Conservation (phyloP, 1,140 invertebrate species). For the Pomacea maculata region DNA sequence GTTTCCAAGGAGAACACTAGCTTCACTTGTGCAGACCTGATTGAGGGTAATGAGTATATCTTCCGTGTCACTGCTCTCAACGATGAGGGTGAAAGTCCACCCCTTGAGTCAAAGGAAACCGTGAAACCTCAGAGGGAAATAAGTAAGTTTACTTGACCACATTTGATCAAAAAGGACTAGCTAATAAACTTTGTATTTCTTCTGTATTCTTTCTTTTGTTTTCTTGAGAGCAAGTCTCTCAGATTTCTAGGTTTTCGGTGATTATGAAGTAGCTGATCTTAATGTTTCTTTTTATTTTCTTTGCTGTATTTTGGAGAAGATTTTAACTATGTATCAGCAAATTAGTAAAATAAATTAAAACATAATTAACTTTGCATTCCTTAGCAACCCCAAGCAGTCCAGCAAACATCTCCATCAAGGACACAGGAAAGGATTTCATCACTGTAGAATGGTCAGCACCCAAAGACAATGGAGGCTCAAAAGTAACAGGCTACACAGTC, state of each 20-base stretch:
- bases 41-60: conserved; percentile 93
- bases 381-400: conserved; percentile 78
- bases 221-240: neutral
- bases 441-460: conserved; percentile 91
- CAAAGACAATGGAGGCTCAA: conserved; percentile 84
- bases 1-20: conserved; percentile 42
- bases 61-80: conserved; percentile 96
- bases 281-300: neutral
- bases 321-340: conserved; percentile 1
- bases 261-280: neutral
- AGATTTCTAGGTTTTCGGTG: neutral
- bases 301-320: conserved; percentile 43
- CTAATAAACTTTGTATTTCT: neutral
- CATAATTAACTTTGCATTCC: conserved; percentile 68
- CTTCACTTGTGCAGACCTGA: conserved; percentile 80
- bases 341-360: conserved; percentile 69
- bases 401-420: conserved; percentile 78
- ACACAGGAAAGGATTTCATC: conserved; percentile 92
- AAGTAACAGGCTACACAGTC: conserved; percentile 94
- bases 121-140: conserved; percentile 39
- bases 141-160: neutral
- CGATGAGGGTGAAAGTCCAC: conserved; percentile 92
- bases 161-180: neutral
- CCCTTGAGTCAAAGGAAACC: conserved; percentile 77
- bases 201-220: neutral